Base-by-base conservation (phyloP, 2,113 vertebrate genomes). In the Sula dactylatra region DNA sequence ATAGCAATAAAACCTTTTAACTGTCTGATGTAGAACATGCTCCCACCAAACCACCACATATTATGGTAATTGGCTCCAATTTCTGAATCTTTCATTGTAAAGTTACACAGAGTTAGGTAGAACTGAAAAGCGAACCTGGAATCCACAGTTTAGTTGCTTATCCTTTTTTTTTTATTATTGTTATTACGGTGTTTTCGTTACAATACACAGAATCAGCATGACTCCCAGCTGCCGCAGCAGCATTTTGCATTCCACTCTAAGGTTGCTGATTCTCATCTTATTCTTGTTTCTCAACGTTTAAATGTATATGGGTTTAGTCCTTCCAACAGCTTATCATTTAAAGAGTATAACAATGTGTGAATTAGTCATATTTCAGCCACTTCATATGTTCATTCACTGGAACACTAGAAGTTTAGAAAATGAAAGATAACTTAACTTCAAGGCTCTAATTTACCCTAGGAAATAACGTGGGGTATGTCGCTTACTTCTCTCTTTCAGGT, bases 1-100 rank as follows among this genome's bases (percentile, higher is more conserved):
- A 98, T 98, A 98, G 98, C 98, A 98, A 98, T 98, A 98, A 98
- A 98, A 98, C 98, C 98, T 98, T 98, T 98, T 98, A 98, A 98
- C 98, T 98, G 98, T 98, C 98, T 98, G 97, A 97, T 98, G 97
- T 97, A 97, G 98, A 98, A 98, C 98, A 97, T 96, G 98, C 97
- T 98, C 97, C 97, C 97, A 97, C 98, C 98, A 98, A 98, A 98
- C 97, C 98, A 98, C 97, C 98, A 98, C 98, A 93, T 97, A 98
- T 98, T 98, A 98, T 98, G 97, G 95, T 98, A 98, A 98, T 98
- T 98, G 98, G 97, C 96, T 98, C 93, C 97, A 97, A 98, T 98
- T 98, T 98, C 98, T 97, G 97, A 97, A 84, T 97, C 98, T 97
- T 97, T 96, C 97, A 95, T 95, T 98, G 98, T 89, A 95, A 97